Percentiles rank a stretch among this genome's conserved stretches.
Conservation (phyloP, 2,888 invertebrate genomes). For the Eilema griseolum region DNA sequence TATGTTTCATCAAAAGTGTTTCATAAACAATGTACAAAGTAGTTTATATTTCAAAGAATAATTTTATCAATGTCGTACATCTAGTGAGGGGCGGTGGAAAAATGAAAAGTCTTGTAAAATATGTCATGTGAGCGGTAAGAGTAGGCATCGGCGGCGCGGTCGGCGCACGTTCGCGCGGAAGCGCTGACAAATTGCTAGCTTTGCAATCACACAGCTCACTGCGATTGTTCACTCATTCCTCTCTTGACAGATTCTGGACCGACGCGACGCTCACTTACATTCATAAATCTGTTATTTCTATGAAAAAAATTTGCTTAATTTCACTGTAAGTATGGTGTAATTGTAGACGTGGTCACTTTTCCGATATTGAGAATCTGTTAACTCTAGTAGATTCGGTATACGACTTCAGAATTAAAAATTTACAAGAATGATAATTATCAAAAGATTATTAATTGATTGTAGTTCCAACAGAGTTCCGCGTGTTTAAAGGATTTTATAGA, state of each 20-base stretch:
- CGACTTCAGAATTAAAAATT: too few species aligned
- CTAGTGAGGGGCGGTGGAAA: conserved; percentile 37
- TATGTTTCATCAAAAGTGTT: conserved; percentile 9
- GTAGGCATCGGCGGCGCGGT: conserved; percentile 42
- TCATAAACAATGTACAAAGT: conserved; percentile 15
- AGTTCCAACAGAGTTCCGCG: too few species aligned
- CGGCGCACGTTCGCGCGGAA: conserved; percentile 59
- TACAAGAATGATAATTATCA: too few species aligned
- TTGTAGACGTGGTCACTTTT: too few species aligned
- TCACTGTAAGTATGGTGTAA: too few species aligned
- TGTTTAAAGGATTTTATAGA: too few species aligned
- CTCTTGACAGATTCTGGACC: conserved; percentile 32
- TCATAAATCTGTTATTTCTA: background rate
- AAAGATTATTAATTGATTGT: too few species aligned
- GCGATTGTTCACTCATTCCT: conserved; percentile 56
- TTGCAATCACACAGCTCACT: conserved; percentile 55
- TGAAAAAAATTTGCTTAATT: too few species aligned
- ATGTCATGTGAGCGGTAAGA: conserved; percentile 56
- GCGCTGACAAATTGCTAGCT: conserved; percentile 72
- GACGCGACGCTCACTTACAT: background rate
- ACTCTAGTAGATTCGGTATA: too few species aligned
- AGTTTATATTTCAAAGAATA: conserved; percentile 26
- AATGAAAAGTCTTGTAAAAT: conserved; percentile 57
- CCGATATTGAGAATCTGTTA: too few species aligned
- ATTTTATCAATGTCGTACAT: conserved; percentile 36